Conservation (phyloP, 1,140 invertebrate genomes). For the Hermatobates lingyangjiaoensis region DNA sequence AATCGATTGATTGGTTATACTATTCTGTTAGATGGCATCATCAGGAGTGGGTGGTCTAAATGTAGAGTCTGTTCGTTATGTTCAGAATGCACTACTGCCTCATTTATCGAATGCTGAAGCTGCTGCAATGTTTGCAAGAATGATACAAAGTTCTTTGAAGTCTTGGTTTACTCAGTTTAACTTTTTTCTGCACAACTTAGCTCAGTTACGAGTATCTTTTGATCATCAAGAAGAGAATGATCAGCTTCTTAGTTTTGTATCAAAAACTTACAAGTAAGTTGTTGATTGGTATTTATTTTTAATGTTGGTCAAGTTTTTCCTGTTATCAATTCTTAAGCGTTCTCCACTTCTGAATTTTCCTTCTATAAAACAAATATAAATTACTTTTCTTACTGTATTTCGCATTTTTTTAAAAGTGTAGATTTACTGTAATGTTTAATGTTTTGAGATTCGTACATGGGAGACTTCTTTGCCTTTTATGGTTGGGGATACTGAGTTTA, state of each 20-base stretch:
- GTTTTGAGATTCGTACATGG: too few relatives aligned
- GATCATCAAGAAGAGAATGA: conserved; percentile 58
- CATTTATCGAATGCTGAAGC: conserved; percentile 85
- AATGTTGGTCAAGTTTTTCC: too few relatives aligned
- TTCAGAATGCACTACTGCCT: conserved; percentile 74
- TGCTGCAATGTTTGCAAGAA: conserved; percentile 73
- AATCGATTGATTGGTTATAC: neutral
- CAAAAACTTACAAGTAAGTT: conserved; percentile 68
- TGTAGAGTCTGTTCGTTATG: conserved; percentile 74
- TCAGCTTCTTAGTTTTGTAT: conserved; percentile 79
- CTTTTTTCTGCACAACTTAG: conserved; percentile 93
- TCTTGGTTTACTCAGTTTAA: conserved; percentile 87
- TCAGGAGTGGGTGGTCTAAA: conserved; percentile 89
- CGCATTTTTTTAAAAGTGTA: too few relatives aligned
- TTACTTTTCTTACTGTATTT: too few relatives aligned
- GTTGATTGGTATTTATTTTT: neutral
- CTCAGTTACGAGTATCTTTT: conserved; percentile 75
- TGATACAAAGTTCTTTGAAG: conserved; percentile 78
- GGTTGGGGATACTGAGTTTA: too few relatives aligned
- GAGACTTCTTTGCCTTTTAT: too few relatives aligned
- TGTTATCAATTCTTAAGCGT: too few relatives aligned
- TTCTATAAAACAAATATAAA: too few relatives aligned
- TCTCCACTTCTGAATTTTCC: too few relatives aligned
- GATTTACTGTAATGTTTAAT: too few relatives aligned
- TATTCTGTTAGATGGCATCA: conserved; percentile 73